Evolutionary conservation across 2,797 vertebrate genomes (phyloP), one percentile per base, ranked within the genome.

Genomic region (Cossypha caffra): DNA sequence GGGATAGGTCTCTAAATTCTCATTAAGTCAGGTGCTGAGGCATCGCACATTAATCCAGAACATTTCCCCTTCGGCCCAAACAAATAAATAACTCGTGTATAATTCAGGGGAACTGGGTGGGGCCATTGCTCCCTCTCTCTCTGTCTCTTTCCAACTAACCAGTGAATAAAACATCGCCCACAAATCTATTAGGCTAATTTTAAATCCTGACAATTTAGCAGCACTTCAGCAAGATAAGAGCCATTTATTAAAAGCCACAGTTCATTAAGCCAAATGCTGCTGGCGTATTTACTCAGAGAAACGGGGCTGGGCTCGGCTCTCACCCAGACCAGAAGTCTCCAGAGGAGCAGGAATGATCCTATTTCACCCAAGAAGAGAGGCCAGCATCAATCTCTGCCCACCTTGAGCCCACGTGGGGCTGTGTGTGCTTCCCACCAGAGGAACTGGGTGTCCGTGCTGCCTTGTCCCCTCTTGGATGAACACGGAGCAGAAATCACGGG

Each of bases 161-260:
- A 97, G 96, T 97, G 97, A 98, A 91, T 97, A 98, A 98, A 97
- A 96, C 97, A 97, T 96, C 96, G 94, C 96, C 96, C 96, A 92
- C 92, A 94, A 98, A 98, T 98, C 98, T 98, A 98, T 98, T 98
- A 98, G 97, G 97, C 97, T 97, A 95, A 98, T 98, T 98, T 98
- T 97, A 98, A 98, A 98, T 97, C 97, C 97, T 98, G 97, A 98
- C 98, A 97, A 98, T 98, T 98, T 97, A 98, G 97, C 96, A 97
- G 97, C 97, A 98, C 96, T 97, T 97, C 98, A 97, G 94, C 61
- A 86, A 98, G 97, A 98, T 97, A 98, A 98, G 92, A 98, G 96
- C 97, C 97, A 98, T 98, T 98, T 98, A 98, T 98, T 98, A 98
- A 98, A 98, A 98, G 97, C 92, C 98, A 97, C 97, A 98, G 98